Conservation (phyloP, 1,140 invertebrate species). For the Pseudomyrmex sp. region DNA sequence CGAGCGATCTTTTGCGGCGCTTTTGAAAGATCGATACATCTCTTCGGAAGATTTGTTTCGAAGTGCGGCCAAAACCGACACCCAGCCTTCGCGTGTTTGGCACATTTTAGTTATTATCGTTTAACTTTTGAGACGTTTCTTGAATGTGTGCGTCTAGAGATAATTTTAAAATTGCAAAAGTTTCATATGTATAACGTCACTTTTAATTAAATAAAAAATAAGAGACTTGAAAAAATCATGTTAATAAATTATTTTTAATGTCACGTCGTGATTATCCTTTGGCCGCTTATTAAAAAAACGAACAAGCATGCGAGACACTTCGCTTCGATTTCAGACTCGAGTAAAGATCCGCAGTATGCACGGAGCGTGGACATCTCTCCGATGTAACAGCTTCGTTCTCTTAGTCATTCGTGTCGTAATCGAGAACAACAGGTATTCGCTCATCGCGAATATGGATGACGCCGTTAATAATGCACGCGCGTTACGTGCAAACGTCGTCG, state of each 20-base stretch:
- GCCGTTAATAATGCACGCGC: conserved; percentile 46
- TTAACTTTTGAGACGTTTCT: too few species aligned
- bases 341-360: too few species aligned
- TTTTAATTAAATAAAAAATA: neutral
- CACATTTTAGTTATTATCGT: neutral
- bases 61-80: conserved; percentile 9
- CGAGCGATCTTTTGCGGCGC: conserved; percentile 32
- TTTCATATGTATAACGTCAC: too few species aligned
- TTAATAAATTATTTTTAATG: neutral
- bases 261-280: neutral
- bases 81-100: conserved; percentile 19
- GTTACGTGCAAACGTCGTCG: conserved; percentile 22
- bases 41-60: neutral
- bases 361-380: neutral
- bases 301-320: neutral
- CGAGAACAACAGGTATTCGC: neutral
- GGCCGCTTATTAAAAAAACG: neutral
- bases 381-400: conserved; percentile 16
- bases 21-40: conserved; percentile 4
- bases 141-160: too few species aligned
- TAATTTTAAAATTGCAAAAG: too few species aligned
- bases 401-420: conserved; percentile 9
- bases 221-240: neutral
- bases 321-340: neutral
- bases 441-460: conserved; percentile 4